A percentile compares a stretch with the other conserved stretches of the same genome.
These are phyloP conservation scores for Myotis pilosus DNA, from an alignment of 2,797 vertebrate genomes.

Conservation along the genomic window DNA sequence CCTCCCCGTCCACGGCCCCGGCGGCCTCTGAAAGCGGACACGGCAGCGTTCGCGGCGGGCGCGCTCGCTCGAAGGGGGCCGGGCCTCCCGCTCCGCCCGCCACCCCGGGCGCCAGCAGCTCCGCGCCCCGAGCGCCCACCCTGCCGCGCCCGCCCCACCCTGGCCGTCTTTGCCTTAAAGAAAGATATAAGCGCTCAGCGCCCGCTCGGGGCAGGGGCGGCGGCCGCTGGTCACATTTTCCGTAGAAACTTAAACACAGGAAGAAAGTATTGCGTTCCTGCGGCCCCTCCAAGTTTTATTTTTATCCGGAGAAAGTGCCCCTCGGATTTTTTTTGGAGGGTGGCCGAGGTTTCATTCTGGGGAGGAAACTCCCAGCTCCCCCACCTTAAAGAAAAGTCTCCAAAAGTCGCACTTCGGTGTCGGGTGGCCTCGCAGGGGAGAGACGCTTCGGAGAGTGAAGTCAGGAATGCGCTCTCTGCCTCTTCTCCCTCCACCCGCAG, in stretches of 20 bases:
- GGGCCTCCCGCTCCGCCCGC: conserved; percentile 48
- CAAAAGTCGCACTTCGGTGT: fast-evolving
- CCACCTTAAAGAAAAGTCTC: background rate
- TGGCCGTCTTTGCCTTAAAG: background rate
- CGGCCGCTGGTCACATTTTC: conserved; percentile 71
- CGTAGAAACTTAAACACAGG: conserved; percentile 69
- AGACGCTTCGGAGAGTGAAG: background rate
- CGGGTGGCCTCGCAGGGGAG: background rate
- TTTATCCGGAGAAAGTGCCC: conserved; percentile 53
- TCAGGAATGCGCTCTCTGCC: background rate
- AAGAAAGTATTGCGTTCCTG: conserved; percentile 57
- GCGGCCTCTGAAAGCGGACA: conserved; percentile 78
- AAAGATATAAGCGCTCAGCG: background rate
- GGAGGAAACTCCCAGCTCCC: background rate
- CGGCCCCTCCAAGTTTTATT: conserved; percentile 58
- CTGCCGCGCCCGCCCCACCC: background rate
- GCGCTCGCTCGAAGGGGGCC: conserved; percentile 31
- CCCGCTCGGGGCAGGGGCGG: conserved; percentile 49
- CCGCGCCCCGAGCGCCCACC: background rate
- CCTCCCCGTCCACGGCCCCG: conserved; percentile 81
- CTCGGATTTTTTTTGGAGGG: background rate
- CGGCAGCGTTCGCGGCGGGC: conserved; percentile 34
- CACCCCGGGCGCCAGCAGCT: background rate
- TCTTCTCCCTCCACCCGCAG: background rate
- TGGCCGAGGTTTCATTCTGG: background rate